Percentiles rank a stretch among this genome's conserved stretches.
Evolutionary conservation across 2,797 vertebrate species (phyloP).

Genomic region (Chaetophractus vellerosus): DNA sequence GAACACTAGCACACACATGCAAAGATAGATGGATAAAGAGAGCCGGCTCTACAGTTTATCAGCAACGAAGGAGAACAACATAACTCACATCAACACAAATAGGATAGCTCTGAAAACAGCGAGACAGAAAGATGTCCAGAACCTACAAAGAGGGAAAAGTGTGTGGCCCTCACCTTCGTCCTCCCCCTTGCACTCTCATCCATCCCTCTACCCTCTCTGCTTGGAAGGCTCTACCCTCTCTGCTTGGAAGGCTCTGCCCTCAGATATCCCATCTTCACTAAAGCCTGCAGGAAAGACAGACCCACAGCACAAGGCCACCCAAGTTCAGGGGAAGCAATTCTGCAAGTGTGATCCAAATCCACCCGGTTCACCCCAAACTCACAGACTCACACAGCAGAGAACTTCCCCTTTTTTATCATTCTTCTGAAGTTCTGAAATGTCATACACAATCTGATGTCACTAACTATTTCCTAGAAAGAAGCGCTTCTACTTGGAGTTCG

Average conservation of each 20-base stretch:
- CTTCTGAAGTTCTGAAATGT: conserved; percentile 32
- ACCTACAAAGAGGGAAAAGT: neutral
- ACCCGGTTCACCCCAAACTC: neutral
- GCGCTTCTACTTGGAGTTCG: neutral
- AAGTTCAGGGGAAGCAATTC: neutral
- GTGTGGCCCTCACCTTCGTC: accelerated
- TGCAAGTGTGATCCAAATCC: neutral
- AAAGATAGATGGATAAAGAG: neutral
- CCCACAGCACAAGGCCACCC: neutral
- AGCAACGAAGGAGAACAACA: neutral
- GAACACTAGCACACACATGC: neutral
- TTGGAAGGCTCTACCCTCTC: neutral
- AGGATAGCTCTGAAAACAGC: neutral
- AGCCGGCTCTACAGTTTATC: neutral
- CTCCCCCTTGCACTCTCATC: neutral
- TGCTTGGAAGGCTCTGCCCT: neutral
- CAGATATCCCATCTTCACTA: neutral
- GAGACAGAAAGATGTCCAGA: neutral
- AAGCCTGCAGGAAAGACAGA: neutral
- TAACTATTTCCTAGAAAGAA: conserved; percentile 40
- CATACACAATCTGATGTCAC: neutral
- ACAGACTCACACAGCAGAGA: neutral
- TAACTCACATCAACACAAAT: accelerated
- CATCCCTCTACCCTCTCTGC: neutral
- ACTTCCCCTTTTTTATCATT: neutral